A percentile compares a stretch with the other conserved stretches of the same genome.
Evolutionary conservation across 35 echinoderm and acorn worm genomes (phyloP).

Genomic region (Hemicentrotus pulcherrimus): DNA sequence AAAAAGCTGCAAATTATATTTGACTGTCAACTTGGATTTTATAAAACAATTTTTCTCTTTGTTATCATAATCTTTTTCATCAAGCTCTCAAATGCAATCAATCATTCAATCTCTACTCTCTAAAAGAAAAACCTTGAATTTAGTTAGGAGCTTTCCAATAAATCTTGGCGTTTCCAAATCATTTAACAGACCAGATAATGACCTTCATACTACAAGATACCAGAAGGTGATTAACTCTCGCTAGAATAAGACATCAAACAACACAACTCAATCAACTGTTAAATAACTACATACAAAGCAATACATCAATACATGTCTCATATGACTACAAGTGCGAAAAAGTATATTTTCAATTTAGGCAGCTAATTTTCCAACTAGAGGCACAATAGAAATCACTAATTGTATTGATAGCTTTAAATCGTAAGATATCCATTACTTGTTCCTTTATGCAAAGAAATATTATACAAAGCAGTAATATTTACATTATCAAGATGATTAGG

Average conservation of each 20-base stretch:
- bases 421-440: background rate
- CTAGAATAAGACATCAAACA: background rate
- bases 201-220: background rate
- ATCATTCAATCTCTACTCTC: background rate
- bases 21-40: background rate
- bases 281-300: background rate
- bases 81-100: background rate
- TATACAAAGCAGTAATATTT: background rate
- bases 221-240: background rate
- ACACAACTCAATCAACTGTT: background rate
- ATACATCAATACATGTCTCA: background rate
- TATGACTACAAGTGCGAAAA: background rate
- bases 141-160: background rate
- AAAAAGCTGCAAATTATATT: background rate
- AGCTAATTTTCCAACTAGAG: background rate
- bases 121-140: background rate
- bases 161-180: background rate
- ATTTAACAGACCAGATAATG: slow-evolving; percentile 13
- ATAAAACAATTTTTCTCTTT: background rate
- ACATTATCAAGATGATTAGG: background rate
- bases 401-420: background rate
- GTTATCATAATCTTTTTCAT: background rate
- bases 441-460: background rate
- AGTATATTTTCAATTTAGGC: background rate
- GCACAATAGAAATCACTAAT: background rate